Evolutionary conservation across 1,140 invertebrate species (phyloP), one percentile per base, ranked within the genome.

Genomic region (Globodera rostochiensis): DNA sequence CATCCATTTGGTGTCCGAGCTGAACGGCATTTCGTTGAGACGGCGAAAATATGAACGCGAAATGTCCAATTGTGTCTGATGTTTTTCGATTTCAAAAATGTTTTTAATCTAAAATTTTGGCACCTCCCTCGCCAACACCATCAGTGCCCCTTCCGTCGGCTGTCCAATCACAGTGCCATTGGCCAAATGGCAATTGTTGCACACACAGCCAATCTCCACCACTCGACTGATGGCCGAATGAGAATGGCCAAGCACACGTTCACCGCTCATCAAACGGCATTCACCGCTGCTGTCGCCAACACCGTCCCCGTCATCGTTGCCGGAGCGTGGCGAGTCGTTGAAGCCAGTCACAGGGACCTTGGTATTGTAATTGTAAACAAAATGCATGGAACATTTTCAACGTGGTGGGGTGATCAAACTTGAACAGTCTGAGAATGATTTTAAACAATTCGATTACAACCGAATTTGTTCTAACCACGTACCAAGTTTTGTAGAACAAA

Each of bases 1-100:
- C 98, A 99, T 99, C 93, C 96, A 95, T 91, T 99, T 99, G 80
- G 95, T 95, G 87, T 99, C 97, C 0, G 96, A 98, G 85, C 93
- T 95, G 90, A 99, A 99, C 1, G 98, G 97, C 92, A 95, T 95
- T 91, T 99, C 97, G 90, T 98, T 94, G 5, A 98, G 90, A 74
- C 96, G 92, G 5, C 94, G 92, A 90, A 95, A 98, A 80, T 94
- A 93, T 36, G 96, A 94, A 46, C 93, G 91, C 0, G 94, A 91
- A 73, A 94, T 94, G 85, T 94, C 94, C 92, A 98, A 93, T 47
- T 95, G 94, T 89, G 95, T 94, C 93, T 93, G 86, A 90, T 91
- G 84, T 60, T 49, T 77, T 80, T 77, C 47, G 21, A 53, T 57
- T 49, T 25, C 25, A 19, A 45, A 74, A 53, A 36, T 73, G n/a